Conservation (phyloP, 1,140 invertebrate species). For the Dinoponera quadriceps region DNA sequence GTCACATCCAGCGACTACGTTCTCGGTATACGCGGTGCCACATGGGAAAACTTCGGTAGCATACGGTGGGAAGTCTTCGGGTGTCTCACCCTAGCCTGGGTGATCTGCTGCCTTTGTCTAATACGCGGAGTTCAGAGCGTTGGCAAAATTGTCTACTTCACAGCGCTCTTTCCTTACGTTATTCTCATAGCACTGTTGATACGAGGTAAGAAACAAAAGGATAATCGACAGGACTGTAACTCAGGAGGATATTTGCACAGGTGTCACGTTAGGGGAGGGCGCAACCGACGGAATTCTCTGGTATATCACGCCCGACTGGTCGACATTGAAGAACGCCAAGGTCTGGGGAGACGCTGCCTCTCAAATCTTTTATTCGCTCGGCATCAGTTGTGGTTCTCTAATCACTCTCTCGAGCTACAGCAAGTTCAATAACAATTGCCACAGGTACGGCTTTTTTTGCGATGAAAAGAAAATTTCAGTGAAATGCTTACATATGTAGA, state of each 20-base stretch:
- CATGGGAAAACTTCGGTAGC: slow-evolving; percentile 88
- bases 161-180: slow-evolving; percentile 92
- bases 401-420: slow-evolving; percentile 92
- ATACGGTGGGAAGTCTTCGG: slow-evolving; percentile 91
- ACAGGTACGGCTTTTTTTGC: slow-evolving; percentile 79
- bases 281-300: slow-evolving; percentile 90
- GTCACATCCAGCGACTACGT: slow-evolving; percentile 87
- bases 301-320: slow-evolving; percentile 92
- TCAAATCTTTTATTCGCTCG: slow-evolving; percentile 91
- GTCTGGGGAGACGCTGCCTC: slow-evolving; percentile 89
- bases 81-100: slow-evolving; percentile 90
- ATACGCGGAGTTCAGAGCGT: slow-evolving; percentile 90
- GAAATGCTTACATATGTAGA: background rate
- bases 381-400: slow-evolving; percentile 90
- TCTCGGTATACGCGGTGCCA: slow-evolving; percentile 87
- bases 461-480: background rate
- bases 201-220: slow-evolving; percentile 82
- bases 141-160: slow-evolving; percentile 94
- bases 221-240: background rate
- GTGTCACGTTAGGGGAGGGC: slow-evolving; percentile 89
- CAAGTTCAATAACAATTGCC: slow-evolving; percentile 90
- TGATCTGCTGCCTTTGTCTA: slow-evolving; percentile 90
- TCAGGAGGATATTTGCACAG: slow-evolving; percentile 69
- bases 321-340: slow-evolving; percentile 86
- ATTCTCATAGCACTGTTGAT: slow-evolving; percentile 90